phyloP scores from a whole-genome alignment of 1,140 invertebrate genomes.

The Bombyx mandarina region DNA sequence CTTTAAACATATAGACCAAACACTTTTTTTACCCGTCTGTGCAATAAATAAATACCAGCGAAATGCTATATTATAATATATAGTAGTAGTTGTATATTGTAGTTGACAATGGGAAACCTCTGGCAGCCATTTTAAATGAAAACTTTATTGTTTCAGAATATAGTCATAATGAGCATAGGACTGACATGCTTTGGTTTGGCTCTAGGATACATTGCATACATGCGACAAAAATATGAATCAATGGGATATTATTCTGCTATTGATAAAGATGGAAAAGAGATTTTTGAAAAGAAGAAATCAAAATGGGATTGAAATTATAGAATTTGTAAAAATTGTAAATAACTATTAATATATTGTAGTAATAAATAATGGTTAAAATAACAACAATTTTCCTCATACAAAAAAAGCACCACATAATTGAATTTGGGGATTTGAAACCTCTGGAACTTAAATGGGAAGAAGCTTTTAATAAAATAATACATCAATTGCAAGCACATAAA shows the following conservation, averaged over 20 bases:
- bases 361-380: too few species aligned
- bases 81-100: background rate
- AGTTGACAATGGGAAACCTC: background rate
- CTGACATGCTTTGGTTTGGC: slow-evolving; percentile 77
- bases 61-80: background rate
- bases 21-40: too few species aligned
- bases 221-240: slow-evolving; percentile 82
- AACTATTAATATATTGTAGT: too few species aligned
- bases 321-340: background rate
- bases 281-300: slow-evolving; percentile 82
- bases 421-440: too few species aligned
- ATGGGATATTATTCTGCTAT: slow-evolving; percentile 85
- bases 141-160: slow-evolving; percentile 78
- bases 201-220: slow-evolving; percentile 85
- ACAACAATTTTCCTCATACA: background rate
- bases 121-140: too few species aligned
- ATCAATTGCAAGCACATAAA: too few species aligned
- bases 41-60: too few species aligned
- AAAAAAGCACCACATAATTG: background rate
- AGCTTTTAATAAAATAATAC: too few species aligned
- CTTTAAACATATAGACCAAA: too few species aligned
- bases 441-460: too few species aligned
- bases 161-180: slow-evolving; percentile 83
- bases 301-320: slow-evolving; percentile 77
- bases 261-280: slow-evolving; percentile 79